A percentile compares a stretch with the other conserved stretches of the same genome.
phyloP scores from a whole-genome alignment of 2,113 vertebrate genomes.

The Urocynchramus pylzowi region DNA sequence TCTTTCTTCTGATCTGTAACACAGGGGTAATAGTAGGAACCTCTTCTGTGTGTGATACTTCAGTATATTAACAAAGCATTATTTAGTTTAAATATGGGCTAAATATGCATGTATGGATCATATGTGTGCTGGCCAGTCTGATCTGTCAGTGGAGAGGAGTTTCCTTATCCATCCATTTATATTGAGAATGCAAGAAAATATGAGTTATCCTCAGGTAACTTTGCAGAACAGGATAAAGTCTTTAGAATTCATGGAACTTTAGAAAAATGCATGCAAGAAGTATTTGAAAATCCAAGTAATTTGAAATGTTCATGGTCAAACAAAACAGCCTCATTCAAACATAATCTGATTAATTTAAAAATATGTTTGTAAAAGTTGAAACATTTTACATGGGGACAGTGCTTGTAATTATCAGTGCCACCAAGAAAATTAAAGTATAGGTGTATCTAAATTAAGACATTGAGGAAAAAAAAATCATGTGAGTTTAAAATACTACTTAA shows the following conservation, averaged over 20 bases:
- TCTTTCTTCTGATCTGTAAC: not conserved
- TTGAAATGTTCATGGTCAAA: not conserved
- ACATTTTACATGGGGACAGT: not conserved
- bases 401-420: not conserved
- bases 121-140: not conserved
- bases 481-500: not conserved
- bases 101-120: not conserved
- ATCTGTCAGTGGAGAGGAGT: not conserved
- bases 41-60: not conserved
- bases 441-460: not conserved
- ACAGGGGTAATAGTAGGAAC: not conserved
- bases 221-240: not conserved
- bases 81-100: not conserved
- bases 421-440: not conserved
- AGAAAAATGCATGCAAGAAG: not conserved
- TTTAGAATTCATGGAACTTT: not conserved
- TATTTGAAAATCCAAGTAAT: not conserved
- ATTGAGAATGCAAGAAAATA: not conserved
- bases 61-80: not conserved
- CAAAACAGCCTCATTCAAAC: not conserved
- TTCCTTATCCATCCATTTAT: not conserved
- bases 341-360: not conserved
- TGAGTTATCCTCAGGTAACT: not conserved
- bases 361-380: not conserved
- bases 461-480: not conserved